Conservation (phyloP, 2,888 invertebrate genomes). For the Ennomos erosarius region DNA sequence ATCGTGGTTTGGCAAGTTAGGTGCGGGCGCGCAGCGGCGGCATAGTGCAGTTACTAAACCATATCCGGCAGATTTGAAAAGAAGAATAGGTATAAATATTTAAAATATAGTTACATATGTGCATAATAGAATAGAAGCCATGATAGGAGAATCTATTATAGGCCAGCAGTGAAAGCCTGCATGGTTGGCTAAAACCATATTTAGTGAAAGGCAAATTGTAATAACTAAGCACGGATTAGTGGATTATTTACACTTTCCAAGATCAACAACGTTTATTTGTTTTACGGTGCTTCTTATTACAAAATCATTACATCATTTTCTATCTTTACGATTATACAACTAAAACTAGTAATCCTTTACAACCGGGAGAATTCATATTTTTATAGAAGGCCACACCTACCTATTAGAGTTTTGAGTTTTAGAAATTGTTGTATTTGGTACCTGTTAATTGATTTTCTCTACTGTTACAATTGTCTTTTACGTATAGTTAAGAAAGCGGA, state of each 20-base stretch:
- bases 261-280: constrained; percentile 46
- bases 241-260: constrained; percentile 73
- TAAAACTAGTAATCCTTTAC: no score
- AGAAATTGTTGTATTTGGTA: no score
- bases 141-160: constrained; percentile 11
- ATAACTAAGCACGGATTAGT: constrained; percentile 47
- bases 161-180: constrained; percentile 62
- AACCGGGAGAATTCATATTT: no score
- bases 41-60: no score
- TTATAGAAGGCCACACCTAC: no score
- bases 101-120: no score
- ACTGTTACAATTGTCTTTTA: constrained; percentile 50
- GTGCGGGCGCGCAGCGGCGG: no score
- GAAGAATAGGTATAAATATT: no score
- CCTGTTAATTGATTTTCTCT: no score
- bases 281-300: constrained; percentile 35
- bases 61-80: no score
- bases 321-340: background rate
- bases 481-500: constrained; percentile 69
- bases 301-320: constrained; percentile 20
- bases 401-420: no score
- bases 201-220: constrained; percentile 66
- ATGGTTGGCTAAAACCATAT: constrained; percentile 58
- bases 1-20: no score
- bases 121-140: background rate